These are phyloP conservation scores for Patagioenas fasciata DNA, from an alignment of 2,113 vertebrate species.

Conservation along the genomic window DNA sequence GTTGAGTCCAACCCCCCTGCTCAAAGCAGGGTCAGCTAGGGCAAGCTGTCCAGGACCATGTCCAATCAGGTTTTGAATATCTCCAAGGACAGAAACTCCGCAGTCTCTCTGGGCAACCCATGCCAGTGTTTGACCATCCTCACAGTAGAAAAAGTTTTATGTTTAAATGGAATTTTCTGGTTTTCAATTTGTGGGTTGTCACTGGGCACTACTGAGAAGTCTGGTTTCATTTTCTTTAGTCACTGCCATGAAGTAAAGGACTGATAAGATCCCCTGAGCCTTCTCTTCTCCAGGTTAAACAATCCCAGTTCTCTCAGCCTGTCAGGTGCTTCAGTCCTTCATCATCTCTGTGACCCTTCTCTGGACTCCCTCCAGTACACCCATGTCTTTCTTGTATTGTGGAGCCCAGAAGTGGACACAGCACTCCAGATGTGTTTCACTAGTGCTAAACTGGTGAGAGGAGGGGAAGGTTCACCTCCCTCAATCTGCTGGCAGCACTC, in stretches of 20 bases:
- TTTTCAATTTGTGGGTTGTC: not conserved
- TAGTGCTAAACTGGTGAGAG: not conserved
- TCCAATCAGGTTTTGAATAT: not conserved
- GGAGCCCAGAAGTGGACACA: not conserved
- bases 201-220: not conserved
- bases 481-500: not conserved
- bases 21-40: not conserved
- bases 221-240: not conserved
- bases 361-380: not conserved
- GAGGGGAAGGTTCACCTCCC: not conserved
- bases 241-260: not conserved
- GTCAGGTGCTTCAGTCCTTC: not conserved
- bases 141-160: not conserved
- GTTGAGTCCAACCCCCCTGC: not conserved
- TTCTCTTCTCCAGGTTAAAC: not conserved
- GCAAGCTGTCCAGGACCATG: not conserved
- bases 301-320: not conserved
- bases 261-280: not conserved
- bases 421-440: not conserved
- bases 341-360: not conserved
- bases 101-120: not conserved
- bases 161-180: not conserved
- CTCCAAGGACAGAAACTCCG: not conserved
- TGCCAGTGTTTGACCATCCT: not conserved
- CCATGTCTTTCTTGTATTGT: not conserved